Evolutionary conservation across 2,888 invertebrate species (phyloP).

Genomic region (Asteroscopus sphinx): DNA sequence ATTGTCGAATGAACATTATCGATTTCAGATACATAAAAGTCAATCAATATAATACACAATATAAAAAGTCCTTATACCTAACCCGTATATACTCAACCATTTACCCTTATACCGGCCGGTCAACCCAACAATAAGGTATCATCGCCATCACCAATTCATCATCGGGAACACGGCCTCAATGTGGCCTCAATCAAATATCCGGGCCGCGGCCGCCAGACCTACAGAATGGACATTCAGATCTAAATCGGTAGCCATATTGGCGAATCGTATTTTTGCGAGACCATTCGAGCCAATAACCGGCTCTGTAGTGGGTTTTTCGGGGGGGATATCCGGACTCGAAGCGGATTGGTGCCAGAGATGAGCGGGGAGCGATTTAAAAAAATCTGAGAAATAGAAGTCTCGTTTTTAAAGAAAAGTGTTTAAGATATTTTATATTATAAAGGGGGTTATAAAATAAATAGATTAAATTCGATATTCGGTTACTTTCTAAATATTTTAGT

Average conservation of each 20-base stretch:
- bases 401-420: too few relatives aligned
- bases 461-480: too few relatives aligned
- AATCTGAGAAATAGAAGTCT: too few relatives aligned
- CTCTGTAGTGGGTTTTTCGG: conserved; percentile 70
- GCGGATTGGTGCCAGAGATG: conserved; percentile 27
- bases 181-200: conserved; percentile 68
- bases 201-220: conserved; percentile 62
- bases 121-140: conserved; percentile 18
- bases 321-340: conserved; percentile 67
- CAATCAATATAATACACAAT: neutral
- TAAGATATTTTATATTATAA: too few relatives aligned
- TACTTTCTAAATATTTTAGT: too few relatives aligned
- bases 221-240: conserved; percentile 74
- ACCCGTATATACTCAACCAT: neutral
- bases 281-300: conserved; percentile 76
- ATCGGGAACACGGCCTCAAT: conserved; percentile 40
- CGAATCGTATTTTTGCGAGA: conserved; percentile 77
- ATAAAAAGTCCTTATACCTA: neutral
- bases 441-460: too few relatives aligned
- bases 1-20: too few relatives aligned
- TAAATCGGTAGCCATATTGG: conserved; percentile 75
- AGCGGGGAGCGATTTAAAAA: conserved; percentile 37
- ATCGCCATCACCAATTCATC: conserved; percentile 49
- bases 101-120: conserved; percentile 1
- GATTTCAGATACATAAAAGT: neutral